Base-by-base conservation (phyloP, 2,113 vertebrate species). In the Aphyosemion australe region DNA sequence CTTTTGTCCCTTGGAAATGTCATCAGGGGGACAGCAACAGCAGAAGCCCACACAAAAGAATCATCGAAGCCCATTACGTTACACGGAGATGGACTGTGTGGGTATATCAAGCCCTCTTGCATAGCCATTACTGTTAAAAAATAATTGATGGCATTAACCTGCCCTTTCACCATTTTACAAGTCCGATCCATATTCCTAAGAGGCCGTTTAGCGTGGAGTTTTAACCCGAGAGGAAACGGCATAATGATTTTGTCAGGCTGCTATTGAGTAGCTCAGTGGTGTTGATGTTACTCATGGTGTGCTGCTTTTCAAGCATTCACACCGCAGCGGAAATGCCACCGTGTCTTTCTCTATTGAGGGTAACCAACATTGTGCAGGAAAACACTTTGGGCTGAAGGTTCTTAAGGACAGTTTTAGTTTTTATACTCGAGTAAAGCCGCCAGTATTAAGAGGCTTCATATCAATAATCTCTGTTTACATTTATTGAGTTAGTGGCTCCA, bases 121-220 rank as follows among this genome's bases (percentile, higher is more conserved):
- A 57, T 75, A 65, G 79, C 82, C 80, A 91, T 89, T 84, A 89
- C 83, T 76, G 84, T 83, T 84, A 74, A 84, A 87, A 87, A 84
- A 83, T 67, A 88, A 88, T 86, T 84, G 86, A 90, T 90, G 83
- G 84, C 83, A 83, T 90, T 87, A 86, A 90, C 78, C 83, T 85
- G 85, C 61, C 87, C 84, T 83, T 90, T 88, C 74, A 82, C 82
- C 78, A 58, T 80, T 88, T 83, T 82, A 84, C 81, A 78, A 32
- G 83, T 80, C 76, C 48, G 49, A 84, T 89, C 84, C 84, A 91
- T 89, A 86, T 71, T 85, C 72, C 80, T 87, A 85, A 90, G 87
- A 86, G 87, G 83, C 67, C 61, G 50, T 66, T 73, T 49, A 61
- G 85, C 53, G 71, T 37, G 9, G 61, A 62, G 78, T 61, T 87